Evolutionary conservation across 1,140 invertebrate genomes (phyloP), one percentile per base, ranked within the genome.

Genomic region (Calliopsis andreniformis): DNA sequence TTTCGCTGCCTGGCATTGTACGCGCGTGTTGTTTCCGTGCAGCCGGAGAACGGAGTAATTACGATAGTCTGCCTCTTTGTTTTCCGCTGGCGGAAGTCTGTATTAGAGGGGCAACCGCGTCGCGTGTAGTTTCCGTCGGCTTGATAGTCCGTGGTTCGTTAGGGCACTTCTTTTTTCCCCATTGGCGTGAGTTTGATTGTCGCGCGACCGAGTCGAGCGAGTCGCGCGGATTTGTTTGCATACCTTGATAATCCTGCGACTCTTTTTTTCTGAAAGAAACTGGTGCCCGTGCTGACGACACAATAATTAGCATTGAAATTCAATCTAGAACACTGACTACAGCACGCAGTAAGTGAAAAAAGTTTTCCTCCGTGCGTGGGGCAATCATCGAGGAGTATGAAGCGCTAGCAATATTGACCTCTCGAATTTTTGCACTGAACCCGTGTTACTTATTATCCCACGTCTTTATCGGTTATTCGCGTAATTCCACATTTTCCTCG

Each of bases 31-130:
- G 43, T 62, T 47, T 28, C 23, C 43, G 23, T 39, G 18, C 10
- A 23, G 16, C 39, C 30, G 42, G 14, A 16, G 35, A 25, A 47
- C 61, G 30, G 49, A 55, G 61, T 73, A 73, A 73, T 73, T 73
- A 73, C 59, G 25, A 73, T 55, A 25, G 49, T 66, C 35, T 8
- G n/a, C 14, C 49, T 43, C 70, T 73, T 63, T 72, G 69, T 72
- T 64, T 72, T 53, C 47, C 16, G 0, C 8, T n/a, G 49, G n/a
- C 10, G 61, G 4, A 30, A 25, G 35, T 64, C 47, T 64, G 20
- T 64, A 64, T 64, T 72, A 72, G 47, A 72, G 61, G 70, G 70
- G 35, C 35, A 39, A n/a, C 12, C 42, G 51, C 32, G 39, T 43
- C 28, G n/a, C 28, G 53, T 43, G 67, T 20, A 59, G 39, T 32